Base-by-base conservation (phyloP, 2,113 vertebrate species). In the Oostethus manadensis region DNA sequence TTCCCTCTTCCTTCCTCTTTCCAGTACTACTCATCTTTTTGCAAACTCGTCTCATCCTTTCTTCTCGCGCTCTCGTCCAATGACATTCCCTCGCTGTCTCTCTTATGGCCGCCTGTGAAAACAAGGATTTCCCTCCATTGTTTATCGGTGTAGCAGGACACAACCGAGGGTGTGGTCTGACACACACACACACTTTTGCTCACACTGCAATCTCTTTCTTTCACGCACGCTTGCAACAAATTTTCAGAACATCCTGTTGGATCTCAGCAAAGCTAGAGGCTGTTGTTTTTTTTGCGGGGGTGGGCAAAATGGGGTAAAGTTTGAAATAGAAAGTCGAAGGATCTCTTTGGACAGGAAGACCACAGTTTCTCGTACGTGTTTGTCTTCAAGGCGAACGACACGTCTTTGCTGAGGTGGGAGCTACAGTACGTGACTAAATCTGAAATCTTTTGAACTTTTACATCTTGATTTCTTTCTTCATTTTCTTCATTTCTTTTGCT, bases 121-220 rank as follows among this genome's bases (percentile, higher is more conserved):
- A 89, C 84, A 87, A 87, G 89, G 89, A 91, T 88, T 80, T 91
- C 89, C 89, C 84, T 74, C 86, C 70, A 90, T 91, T 91, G 89
- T 91, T 86, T 62, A 44, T 67, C 56, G 58, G 62, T 63, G 64
- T 86, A 85, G 84, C 83, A 84, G 85, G 84, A 83, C 71, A 62
- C 59, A 17, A 43, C 13, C 1, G 60, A 76, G 81, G 88, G 88
- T 60, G 85, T 80, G 88, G 84, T 73, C 73, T 56, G 20, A 43
- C 48, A 51, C 62, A 35, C 70, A 50, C 70, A 57, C 51, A 77
- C 68, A 45, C 65, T 76, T 81, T 67, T 80, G 77, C 81, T 18
- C 73, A 76, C 79, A 13, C 74, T 75, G 78, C 83, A 76, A 47
- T 56, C 48, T 55, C 67, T 65, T 60, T 80, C 67, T 71, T 11